Evolutionary conservation across 2,797 vertebrate genomes (phyloP).

Genomic region (Stomatorhinus walkeri): DNA sequence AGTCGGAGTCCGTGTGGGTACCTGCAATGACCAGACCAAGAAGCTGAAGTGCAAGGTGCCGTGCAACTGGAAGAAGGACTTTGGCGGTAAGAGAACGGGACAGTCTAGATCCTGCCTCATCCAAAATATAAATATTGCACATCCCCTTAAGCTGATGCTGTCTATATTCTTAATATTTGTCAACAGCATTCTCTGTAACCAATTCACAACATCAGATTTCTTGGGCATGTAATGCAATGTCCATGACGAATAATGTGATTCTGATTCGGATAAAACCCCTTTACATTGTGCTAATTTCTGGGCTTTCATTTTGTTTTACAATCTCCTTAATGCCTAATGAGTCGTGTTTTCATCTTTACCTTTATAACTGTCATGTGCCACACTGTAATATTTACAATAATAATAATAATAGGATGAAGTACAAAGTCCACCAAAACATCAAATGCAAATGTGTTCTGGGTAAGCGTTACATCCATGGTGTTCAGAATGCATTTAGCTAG

Average conservation of each 20-base stretch:
- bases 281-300: not conserved
- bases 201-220: not conserved
- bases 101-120: not conserved
- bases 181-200: not conserved
- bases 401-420: not conserved
- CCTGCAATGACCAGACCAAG: slow-evolving; percentile 70
- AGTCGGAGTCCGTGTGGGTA: slow-evolving; percentile 72
- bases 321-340: not conserved
- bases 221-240: not conserved
- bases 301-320: not conserved
- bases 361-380: not conserved
- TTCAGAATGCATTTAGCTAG: not conserved
- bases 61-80: slow-evolving; percentile 97
- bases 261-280: not conserved
- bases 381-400: not conserved
- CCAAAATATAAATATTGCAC: not conserved
- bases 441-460: not conserved
- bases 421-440: not conserved
- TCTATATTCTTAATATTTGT: not conserved
- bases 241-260: not conserved
- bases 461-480: not conserved
- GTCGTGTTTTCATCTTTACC: not conserved
- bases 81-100: slow-evolving; percentile 70
- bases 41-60: slow-evolving; percentile 82
- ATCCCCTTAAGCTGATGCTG: not conserved